phyloP scores from a whole-genome alignment of 2,113 vertebrate genomes.

The Patagioenas fasciata region DNA sequence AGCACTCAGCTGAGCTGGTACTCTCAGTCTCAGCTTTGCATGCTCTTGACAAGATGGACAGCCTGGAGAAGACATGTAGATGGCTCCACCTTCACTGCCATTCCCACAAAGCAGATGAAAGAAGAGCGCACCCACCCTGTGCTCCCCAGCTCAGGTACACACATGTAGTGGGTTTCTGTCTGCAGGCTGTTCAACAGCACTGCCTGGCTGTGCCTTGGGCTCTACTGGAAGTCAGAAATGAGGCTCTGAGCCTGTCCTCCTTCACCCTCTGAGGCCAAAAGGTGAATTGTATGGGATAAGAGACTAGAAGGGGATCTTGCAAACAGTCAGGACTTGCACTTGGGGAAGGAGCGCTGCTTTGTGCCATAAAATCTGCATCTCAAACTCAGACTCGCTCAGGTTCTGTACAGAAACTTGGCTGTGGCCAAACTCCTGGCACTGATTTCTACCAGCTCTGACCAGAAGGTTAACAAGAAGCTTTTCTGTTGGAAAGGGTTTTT shows the following conservation, averaged over 20 bases:
- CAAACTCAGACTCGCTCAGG: not conserved
- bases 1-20: accelerated
- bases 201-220: not conserved
- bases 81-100: not conserved
- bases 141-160: not conserved
- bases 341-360: not conserved
- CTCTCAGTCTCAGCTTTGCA: not conserved
- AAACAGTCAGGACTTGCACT: accelerated
- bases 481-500: not conserved
- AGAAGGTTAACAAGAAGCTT: not conserved
- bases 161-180: not conserved
- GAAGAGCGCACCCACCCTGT: not conserved
- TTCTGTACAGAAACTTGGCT: not conserved
- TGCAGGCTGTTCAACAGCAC: not conserved
- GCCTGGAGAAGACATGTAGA: not conserved
- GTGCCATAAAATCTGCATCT: not conserved
- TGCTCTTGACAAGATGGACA: not conserved
- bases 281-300: accelerated
- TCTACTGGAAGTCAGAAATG: not conserved
- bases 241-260: not conserved
- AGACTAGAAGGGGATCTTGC: not conserved
- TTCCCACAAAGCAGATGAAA: not conserved
- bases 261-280: not conserved
- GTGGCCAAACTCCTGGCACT: not conserved
- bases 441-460: not conserved